phyloP scores from a whole-genome alignment of 2,888 invertebrate species.

The Leptinotarsa tumamoca region DNA sequence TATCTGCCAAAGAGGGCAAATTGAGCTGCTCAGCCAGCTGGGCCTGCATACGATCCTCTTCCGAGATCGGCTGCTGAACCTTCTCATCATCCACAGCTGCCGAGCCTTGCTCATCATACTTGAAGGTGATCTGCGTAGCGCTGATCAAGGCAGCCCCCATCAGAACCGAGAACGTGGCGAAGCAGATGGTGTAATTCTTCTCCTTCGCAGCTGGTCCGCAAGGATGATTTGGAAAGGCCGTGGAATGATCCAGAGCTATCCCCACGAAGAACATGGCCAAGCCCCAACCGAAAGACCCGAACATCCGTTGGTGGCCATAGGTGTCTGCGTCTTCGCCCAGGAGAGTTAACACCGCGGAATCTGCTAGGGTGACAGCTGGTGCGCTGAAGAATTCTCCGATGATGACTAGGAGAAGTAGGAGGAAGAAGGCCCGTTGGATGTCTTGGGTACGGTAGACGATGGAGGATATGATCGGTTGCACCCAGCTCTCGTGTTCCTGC shows the following conservation, averaged over 20 bases:
- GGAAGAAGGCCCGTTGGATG: slow-evolving; percentile 95
- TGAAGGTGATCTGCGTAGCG: slow-evolving; percentile 87
- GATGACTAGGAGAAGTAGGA: slow-evolving; percentile 90
- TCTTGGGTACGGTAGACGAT: slow-evolving; percentile 91
- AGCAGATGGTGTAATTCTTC: slow-evolving; percentile 98
- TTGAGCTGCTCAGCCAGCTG: slow-evolving; percentile 87
- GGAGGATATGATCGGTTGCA: slow-evolving; percentile 91
- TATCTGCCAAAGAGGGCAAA: slow-evolving; percentile 80
- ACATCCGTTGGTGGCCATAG: slow-evolving; percentile 78
- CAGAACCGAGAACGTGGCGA: slow-evolving; percentile 95
- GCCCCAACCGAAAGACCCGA: slow-evolving; percentile 92
- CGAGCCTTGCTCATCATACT: slow-evolving; percentile 69
- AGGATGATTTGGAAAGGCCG: slow-evolving; percentile 93
- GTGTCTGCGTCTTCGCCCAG: slow-evolving; percentile 90
- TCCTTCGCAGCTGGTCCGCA: slow-evolving; percentile 91
- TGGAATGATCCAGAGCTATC: slow-evolving; percentile 95
- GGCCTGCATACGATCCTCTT: slow-evolving; percentile 85
- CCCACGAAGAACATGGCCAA: slow-evolving; percentile 99
- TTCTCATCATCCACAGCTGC: slow-evolving; percentile 51
- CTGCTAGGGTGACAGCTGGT: slow-evolving; percentile 94
- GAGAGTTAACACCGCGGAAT: slow-evolving; percentile 89
- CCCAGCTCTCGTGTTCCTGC: slow-evolving; percentile 78
- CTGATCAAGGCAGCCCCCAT: slow-evolving; percentile 95
- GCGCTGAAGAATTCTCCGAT: slow-evolving; percentile 98
- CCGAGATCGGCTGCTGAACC: slow-evolving; percentile 67